phyloP scores from a whole-genome alignment of 92 coral and sea anemone genomes.

The Desmophyllum pertusum region DNA sequence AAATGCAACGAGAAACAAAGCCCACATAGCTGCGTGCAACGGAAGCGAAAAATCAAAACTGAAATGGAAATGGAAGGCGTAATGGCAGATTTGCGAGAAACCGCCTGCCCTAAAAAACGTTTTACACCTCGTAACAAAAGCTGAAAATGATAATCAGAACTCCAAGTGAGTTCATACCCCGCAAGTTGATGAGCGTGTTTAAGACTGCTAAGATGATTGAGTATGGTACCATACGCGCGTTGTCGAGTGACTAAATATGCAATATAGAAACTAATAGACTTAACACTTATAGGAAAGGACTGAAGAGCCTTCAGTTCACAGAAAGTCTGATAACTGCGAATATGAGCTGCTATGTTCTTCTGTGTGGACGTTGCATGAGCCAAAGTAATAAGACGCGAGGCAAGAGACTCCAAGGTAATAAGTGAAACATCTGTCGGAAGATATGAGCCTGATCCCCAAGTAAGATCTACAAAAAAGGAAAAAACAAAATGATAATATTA shows the following conservation, averaged over 20 bases:
- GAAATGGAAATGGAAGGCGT: constrained; percentile 17
- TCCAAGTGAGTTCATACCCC: constrained; percentile 31
- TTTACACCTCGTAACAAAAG: constrained; percentile 14
- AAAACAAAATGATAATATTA: neutral
- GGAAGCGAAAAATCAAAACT: neutral
- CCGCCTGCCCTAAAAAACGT: constrained; percentile 1
- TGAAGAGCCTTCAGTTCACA: neutral
- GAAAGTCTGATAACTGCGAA: constrained; percentile 23
- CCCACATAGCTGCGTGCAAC: neutral
- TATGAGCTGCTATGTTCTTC: constrained; percentile 28
- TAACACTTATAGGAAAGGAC: constrained; percentile 31
- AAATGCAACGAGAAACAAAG: neutral
- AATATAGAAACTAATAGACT: constrained; percentile 15
- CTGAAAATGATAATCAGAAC: neutral
- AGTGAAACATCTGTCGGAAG: neutral
- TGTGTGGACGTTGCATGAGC: constrained; percentile 44
- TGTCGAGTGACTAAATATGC: constrained; percentile 16
- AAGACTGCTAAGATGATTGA: constrained; percentile 29
- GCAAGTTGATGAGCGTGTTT: constrained; percentile 23
- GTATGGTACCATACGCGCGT: constrained; percentile 27
- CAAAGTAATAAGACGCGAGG: constrained; percentile 1
- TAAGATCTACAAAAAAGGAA: constrained; percentile 8
- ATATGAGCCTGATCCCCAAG: neutral
- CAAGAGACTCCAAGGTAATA: neutral
- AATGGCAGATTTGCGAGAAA: constrained; percentile 21